Conservation (phyloP, 2,797 vertebrate species). For the Varecia variegata region DNA sequence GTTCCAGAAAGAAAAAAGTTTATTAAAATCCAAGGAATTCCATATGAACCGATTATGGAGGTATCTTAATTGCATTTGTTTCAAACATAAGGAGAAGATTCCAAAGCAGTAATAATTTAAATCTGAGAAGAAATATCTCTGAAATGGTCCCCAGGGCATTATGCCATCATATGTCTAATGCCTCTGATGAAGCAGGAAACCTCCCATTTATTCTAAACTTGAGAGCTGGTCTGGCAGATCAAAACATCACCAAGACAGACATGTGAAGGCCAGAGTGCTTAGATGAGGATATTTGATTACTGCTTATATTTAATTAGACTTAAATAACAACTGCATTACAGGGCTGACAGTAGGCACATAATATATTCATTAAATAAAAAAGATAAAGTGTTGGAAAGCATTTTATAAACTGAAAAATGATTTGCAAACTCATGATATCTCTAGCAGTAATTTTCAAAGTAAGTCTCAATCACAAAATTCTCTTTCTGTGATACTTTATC, state of each 20-base stretch:
- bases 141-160: not conserved
- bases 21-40: not conserved
- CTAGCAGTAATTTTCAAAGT: not conserved
- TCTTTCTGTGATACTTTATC: not conserved
- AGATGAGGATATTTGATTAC: not conserved
- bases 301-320: not conserved
- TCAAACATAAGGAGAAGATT: not conserved
- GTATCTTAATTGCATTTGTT: not conserved
- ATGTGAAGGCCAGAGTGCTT: not conserved
- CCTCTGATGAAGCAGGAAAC: not conserved
- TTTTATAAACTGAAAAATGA: not conserved
- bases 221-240: not conserved
- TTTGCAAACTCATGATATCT: not conserved
- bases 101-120: not conserved
- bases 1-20: not conserved
- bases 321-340: not conserved
- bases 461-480: not conserved
- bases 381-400: not conserved
- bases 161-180: not conserved
- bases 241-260: not conserved
- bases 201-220: not conserved
- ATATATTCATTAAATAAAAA: conserved; percentile 4
- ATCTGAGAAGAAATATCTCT: not conserved
- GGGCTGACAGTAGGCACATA: not conserved
- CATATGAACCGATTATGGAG: not conserved